Percentiles rank a stretch among this genome's conserved stretches.
Evolutionary conservation across 2,797 vertebrate species (phyloP).

Genomic region (Lepidocolaptes lacrymiger): DNA sequence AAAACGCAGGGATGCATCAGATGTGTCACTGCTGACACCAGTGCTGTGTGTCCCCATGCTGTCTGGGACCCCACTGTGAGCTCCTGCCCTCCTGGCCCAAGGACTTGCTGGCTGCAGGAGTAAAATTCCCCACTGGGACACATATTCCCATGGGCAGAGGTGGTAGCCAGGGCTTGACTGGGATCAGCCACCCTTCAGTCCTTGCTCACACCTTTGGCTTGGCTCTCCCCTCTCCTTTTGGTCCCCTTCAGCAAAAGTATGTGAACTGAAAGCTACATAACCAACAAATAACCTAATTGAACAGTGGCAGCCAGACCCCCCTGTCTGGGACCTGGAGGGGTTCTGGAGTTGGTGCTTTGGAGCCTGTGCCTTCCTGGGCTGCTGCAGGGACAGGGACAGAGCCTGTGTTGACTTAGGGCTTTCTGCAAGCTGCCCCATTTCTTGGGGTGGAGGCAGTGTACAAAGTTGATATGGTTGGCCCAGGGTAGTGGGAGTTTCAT

Average conservation of each 20-base stretch:
- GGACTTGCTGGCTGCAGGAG: background rate
- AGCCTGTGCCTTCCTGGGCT: background rate
- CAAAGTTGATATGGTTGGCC: background rate
- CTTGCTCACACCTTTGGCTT: background rate
- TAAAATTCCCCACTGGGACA: background rate
- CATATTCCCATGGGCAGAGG: rapidly evolving
- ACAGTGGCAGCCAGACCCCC: background rate
- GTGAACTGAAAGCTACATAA: background rate
- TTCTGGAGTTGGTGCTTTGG: background rate
- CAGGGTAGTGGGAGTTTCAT: background rate
- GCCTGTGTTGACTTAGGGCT: rapidly evolving
- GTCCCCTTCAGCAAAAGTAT: background rate
- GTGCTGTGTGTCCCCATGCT: background rate
- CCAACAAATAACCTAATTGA: background rate
- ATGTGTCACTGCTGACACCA: background rate
- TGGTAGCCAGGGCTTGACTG: background rate
- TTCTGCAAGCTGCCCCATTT: background rate
- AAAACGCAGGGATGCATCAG: rapidly evolving
- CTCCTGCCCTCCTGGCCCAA: background rate
- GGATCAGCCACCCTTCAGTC: rapidly evolving
- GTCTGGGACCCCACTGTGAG: rapidly evolving
- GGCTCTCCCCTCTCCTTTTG: background rate
- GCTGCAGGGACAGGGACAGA: background rate
- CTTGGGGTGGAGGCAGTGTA: rapidly evolving
- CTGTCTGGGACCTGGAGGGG: background rate